phyloP scores from a whole-genome alignment of 1,140 invertebrate species.

The Sitobion miscanthi region DNA sequence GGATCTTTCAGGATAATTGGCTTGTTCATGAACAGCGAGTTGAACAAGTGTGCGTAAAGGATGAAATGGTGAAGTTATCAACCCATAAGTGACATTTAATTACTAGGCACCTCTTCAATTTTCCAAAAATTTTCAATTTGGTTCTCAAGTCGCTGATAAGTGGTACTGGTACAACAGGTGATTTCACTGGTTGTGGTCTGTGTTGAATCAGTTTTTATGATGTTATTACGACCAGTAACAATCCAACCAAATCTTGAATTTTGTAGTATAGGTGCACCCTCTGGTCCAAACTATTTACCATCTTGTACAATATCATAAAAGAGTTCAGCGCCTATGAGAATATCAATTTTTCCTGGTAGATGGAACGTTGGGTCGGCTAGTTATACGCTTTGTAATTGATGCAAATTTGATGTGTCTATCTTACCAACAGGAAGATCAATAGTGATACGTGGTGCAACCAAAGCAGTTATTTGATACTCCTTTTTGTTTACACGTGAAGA shows the following conservation, averaged over 20 bases:
- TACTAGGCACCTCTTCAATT: neutral
- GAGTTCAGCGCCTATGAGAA: neutral
- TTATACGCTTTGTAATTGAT: neutral
- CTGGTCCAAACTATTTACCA: neutral
- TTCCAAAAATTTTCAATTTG: conserved; percentile 55
- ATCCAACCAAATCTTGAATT: neutral
- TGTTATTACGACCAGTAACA: neutral
- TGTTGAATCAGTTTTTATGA: neutral
- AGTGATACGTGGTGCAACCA: neutral
- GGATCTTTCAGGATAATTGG: too few species aligned
- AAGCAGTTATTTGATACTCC: neutral
- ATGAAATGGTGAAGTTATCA: too few species aligned
- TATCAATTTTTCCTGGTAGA: neutral
- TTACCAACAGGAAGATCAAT: neutral
- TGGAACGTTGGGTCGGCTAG: neutral
- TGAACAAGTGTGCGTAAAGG: too few species aligned
- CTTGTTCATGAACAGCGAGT: too few species aligned
- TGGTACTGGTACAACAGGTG: neutral
- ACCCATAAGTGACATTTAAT: too few species aligned
- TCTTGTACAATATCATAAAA: neutral
- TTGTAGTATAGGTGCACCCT: neutral
- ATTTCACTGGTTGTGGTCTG: neutral
- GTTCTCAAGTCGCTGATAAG: neutral
- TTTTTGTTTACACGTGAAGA: neutral
- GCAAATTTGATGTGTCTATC: neutral